phyloP scores from a whole-genome alignment of 37 sponge, comb jelly and placozoan species.

The Cladorhizidae sp. region DNA sequence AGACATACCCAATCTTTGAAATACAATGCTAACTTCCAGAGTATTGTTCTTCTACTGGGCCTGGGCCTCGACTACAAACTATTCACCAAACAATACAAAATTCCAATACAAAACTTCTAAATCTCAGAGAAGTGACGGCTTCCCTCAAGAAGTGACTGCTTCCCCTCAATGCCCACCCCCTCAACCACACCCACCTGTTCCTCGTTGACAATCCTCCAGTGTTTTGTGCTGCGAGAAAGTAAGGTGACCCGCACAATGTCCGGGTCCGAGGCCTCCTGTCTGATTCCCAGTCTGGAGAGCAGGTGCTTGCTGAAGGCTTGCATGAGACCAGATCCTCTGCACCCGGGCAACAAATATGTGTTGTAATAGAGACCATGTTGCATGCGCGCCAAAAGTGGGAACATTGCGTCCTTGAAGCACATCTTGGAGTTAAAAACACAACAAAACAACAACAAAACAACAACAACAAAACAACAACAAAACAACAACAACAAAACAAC shows the following conservation, averaged over 20 bases:
- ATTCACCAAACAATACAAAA: no score
- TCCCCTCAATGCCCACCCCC: not conserved
- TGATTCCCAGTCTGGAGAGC: conserved; percentile 54
- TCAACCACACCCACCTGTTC: conserved; percentile 54
- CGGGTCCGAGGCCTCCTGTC: conserved; percentile 32
- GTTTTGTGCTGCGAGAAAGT: conserved; percentile 69
- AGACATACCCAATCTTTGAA: no score
- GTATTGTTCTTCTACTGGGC: no score
- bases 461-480: no score
- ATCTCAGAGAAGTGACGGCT: no score
- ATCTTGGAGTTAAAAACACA: conserved; percentile 27
- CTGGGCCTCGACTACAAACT: no score
- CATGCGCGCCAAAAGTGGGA: conserved; percentile 89
- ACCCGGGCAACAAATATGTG: conserved; percentile 82
- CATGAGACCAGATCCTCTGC: conserved; percentile 81
- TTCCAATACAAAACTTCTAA: no score
- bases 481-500: no score
- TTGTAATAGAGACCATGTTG: conserved; percentile 85
- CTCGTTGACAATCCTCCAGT: conserved; percentile 79
- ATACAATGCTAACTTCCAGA: no score
- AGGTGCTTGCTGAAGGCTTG: conserved; percentile 79
- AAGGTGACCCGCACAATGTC: conserved; percentile 76
- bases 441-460: no score
- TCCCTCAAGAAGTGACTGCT: no score
- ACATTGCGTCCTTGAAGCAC: conserved; percentile 86